Conservation (phyloP, 2,113 vertebrate species). For the Taurulus bubalis region DNA sequence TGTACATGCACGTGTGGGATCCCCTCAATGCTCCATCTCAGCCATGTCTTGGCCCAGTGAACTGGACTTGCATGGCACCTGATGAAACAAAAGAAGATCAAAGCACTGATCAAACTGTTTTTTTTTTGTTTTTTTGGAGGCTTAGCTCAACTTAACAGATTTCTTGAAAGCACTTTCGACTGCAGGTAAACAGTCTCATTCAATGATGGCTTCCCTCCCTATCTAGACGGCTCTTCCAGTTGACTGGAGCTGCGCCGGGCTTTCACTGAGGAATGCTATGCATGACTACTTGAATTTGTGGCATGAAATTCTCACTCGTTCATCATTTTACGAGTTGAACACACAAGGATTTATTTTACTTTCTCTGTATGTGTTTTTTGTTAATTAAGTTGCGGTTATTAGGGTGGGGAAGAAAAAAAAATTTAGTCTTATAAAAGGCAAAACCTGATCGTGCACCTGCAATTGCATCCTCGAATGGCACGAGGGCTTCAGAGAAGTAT, state of each 20-base stretch:
- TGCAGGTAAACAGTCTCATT: conserved; percentile 11
- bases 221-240: conserved; percentile 65
- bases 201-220: conserved; percentile 45
- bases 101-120: conserved; percentile 32
- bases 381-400: background rate
- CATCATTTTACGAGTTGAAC: background rate
- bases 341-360: background rate
- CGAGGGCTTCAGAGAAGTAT: background rate
- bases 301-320: conserved; percentile 14
- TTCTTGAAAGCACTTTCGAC: conserved; percentile 31
- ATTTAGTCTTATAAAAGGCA: background rate
- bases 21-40: conserved; percentile 27
- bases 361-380: background rate
- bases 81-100: conserved; percentile 58
- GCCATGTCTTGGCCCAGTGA: conserved; percentile 35
- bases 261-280: conserved; percentile 77
- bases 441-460: conserved; percentile 25
- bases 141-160: background rate
- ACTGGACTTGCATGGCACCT: conserved; percentile 49
- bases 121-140: background rate
- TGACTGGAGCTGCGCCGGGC: conserved; percentile 48
- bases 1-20: conserved; percentile 34
- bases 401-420: no score
- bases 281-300: conserved; percentile 77
- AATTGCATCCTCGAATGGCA: conserved; percentile 6